Base-by-base conservation (phyloP, 2,888 invertebrate genomes). In the Cordilura impudica region DNA sequence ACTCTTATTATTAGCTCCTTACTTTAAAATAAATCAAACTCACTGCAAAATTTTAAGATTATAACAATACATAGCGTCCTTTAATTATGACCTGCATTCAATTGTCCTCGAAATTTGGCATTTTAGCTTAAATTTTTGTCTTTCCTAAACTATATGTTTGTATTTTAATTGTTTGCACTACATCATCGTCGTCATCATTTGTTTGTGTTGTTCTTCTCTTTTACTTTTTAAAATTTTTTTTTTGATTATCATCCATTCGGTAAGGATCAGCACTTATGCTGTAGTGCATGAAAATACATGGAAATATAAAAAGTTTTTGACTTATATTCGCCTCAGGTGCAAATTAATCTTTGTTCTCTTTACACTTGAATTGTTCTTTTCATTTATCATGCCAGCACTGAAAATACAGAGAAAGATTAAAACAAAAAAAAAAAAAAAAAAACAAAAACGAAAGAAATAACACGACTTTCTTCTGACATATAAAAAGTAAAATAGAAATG, bases 261-360 rank as follows among this genome's bases (percentile, higher is more conserved):
- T 53, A 23, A 58, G 77, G 67, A 78, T 72, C 77, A 78, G 77
- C 72, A 72, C 61, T 78, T 72, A 61, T 67, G 72, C 31, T 18
- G 77, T 61, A 54, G 66, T 66, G 66, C 53, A 73, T 78, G 63
- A 63, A 47, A 78, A 58, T 73, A 43, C 43, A 78, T 58, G 63
- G 8, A 56, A 67, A 67, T 51, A 49, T 26, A 69, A 65, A 69
- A 73, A 58, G 26, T 71, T 74, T 75, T 53, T 71, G 70, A 79
- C 74, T 79, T 75, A 63, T 61, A 43, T 71, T 67, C 67, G 61
- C 71, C 74, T 79, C 79, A 79, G 79, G 79, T 79, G 79, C 71
- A 79, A 75, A 79, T 79, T 79, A 79, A 79, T 75, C 79, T 75
- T 75, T 75, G 67, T 75, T 72, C 75, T 67, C 45, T 75, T 71